These are phyloP conservation scores for Actinostola sp. DNA, from an alignment of 92 coral and sea anemone genomes.

Conservation along the genomic window DNA sequence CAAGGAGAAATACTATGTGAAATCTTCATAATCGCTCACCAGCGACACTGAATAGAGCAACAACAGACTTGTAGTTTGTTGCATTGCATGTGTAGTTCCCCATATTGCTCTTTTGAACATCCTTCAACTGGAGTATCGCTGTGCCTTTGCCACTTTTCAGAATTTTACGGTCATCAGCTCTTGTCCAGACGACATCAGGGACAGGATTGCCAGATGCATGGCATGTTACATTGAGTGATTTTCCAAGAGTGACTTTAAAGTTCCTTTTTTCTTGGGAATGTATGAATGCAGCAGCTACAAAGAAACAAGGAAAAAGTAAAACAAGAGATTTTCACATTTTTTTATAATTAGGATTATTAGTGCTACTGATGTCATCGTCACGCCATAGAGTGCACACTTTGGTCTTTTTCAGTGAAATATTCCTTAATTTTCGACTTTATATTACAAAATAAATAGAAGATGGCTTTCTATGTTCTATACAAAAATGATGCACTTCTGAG, in stretches of 20 bases:
- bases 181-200: slow-evolving; percentile 66
- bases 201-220: slow-evolving; percentile 75
- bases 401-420: too few species aligned
- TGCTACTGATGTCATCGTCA: too few species aligned
- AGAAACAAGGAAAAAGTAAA: background rate
- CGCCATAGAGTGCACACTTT: too few species aligned
- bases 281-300: background rate
- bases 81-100: slow-evolving; percentile 75
- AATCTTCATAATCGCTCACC: slow-evolving; percentile 9
- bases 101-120: slow-evolving; percentile 45
- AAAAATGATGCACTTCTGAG: too few species aligned
- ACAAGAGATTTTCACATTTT: background rate
- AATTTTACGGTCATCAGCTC: slow-evolving; percentile 16
- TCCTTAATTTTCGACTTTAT: too few species aligned
- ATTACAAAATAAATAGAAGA: too few species aligned
- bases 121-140: slow-evolving; percentile 24
- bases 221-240: slow-evolving; percentile 49
- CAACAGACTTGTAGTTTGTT: slow-evolving; percentile 39
- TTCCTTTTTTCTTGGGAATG: background rate
- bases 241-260: slow-evolving; percentile 8
- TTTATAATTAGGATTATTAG: too few species aligned
- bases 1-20: background rate
- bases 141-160: slow-evolving; percentile 28
- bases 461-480: too few species aligned
- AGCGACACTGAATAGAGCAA: slow-evolving; percentile 1